Evolutionary conservation across 1,140 invertebrate genomes (phyloP).

Genomic region (Andricus grossulariae): DNA sequence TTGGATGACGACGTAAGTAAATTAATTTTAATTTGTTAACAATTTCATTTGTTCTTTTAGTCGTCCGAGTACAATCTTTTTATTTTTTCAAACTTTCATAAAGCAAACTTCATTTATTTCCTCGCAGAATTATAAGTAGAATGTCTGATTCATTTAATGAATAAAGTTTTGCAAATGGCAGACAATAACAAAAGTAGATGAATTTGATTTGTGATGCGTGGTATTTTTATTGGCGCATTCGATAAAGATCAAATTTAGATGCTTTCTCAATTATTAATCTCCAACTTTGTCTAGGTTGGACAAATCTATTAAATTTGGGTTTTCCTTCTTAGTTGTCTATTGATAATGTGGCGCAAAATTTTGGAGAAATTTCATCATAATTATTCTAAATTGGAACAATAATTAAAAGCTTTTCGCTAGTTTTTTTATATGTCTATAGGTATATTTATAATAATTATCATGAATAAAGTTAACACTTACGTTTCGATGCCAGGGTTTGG

Average conservation of each 20-base stretch:
- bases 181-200: too few species aligned
- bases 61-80: not conserved
- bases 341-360: not conserved
- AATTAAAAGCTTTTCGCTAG: not conserved
- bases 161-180: too few species aligned
- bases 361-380: not conserved
- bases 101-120: too few species aligned
- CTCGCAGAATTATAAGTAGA: too few species aligned
- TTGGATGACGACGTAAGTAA: conserved; percentile 90
- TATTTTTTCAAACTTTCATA: not conserved
- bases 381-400: not conserved
- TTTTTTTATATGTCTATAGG: conserved; percentile 38
- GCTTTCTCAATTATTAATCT: too few species aligned
- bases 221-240: not conserved
- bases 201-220: not conserved
- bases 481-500: too few species aligned
- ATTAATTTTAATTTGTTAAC: not conserved
- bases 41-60: not conserved
- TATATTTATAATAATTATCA: conserved; percentile 33
- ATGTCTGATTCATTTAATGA: too few species aligned
- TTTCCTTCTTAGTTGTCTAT: too few species aligned
- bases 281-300: too few species aligned
- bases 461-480: too few species aligned
- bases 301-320: too few species aligned
- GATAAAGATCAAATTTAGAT: too few species aligned